These are phyloP conservation scores for Apantesis nais DNA, from an alignment of 2,888 invertebrate species.

Conservation along the genomic window DNA sequence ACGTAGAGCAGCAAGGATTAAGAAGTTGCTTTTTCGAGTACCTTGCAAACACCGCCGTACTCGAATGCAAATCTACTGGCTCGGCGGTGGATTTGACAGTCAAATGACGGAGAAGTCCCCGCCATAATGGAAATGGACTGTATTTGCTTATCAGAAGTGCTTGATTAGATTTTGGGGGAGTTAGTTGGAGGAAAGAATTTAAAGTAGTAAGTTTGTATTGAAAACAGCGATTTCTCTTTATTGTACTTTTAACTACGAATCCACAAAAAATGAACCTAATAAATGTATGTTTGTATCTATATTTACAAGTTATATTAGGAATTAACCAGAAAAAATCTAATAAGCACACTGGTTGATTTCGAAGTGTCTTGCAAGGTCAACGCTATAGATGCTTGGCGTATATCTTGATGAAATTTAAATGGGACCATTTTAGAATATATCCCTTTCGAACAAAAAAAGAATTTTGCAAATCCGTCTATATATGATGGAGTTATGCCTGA, in stretches of 20 bases:
- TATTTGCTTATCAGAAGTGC: conserved; percentile 56
- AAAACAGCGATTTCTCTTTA: not conserved
- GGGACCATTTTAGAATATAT: too few species aligned
- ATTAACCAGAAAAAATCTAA: too few species aligned
- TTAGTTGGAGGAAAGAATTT: conserved; percentile 1
- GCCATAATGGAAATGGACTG: conserved; percentile 58
- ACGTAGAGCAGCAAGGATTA: conserved; percentile 51
- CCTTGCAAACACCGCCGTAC: conserved; percentile 54
- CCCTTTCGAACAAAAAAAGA: too few species aligned
- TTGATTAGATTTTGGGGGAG: conserved; percentile 48
- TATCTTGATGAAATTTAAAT: too few species aligned
- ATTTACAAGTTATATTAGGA: too few species aligned
- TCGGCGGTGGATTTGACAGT: conserved; percentile 52
- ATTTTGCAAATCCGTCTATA: too few species aligned
- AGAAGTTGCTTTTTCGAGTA: conserved; percentile 68
- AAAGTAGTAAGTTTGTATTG: not conserved
- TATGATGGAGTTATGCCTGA: too few species aligned
- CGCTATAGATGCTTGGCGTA: too few species aligned
- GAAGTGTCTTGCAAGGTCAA: too few species aligned
- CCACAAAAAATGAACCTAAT: not conserved
- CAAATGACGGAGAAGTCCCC: conserved; percentile 50
- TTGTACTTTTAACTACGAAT: not conserved
- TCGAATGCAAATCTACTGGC: conserved; percentile 52
- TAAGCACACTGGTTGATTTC: too few species aligned
- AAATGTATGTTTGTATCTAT: not conserved